Evolutionary conservation across 2,888 invertebrate species (phyloP).

Genomic region (Busseola fusca): DNA sequence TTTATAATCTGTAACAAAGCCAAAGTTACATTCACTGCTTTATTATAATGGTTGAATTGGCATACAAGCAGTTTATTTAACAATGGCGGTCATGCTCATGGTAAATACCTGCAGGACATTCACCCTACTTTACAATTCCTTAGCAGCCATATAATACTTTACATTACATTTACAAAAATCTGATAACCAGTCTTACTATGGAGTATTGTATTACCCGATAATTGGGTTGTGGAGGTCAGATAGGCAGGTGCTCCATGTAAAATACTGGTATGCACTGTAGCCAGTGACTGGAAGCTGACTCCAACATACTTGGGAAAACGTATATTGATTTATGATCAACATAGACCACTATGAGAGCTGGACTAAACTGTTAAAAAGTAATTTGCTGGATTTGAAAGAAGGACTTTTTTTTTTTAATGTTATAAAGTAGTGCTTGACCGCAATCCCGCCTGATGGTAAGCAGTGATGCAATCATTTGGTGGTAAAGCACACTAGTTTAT

Average conservation of each 20-base stretch:
- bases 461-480: no score
- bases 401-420: no score
- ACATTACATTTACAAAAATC: no score
- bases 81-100: slow-evolving; percentile 11
- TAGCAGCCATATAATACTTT: not conserved
- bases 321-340: not conserved
- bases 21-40: slow-evolving; percentile 33
- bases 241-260: not conserved
- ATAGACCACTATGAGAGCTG: not conserved
- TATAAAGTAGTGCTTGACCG: no score
- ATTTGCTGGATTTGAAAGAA: not conserved
- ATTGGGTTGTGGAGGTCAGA: not conserved
- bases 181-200: not conserved
- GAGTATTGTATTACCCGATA: not conserved
- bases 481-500: no score
- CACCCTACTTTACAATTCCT: not conserved
- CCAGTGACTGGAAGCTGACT: no score
- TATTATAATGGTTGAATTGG: slow-evolving; percentile 17
- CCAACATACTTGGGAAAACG: not conserved
- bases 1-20: slow-evolving; percentile 15
- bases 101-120: slow-evolving; percentile 12
- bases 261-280: not conserved
- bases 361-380: not conserved
- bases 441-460: no score
- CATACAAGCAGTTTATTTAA: slow-evolving; percentile 7